A percentile compares a stretch with the other conserved stretches of the same genome.
phyloP scores from a whole-genome alignment of 2,797 vertebrate species.

The Myotis daubentonii region DNA sequence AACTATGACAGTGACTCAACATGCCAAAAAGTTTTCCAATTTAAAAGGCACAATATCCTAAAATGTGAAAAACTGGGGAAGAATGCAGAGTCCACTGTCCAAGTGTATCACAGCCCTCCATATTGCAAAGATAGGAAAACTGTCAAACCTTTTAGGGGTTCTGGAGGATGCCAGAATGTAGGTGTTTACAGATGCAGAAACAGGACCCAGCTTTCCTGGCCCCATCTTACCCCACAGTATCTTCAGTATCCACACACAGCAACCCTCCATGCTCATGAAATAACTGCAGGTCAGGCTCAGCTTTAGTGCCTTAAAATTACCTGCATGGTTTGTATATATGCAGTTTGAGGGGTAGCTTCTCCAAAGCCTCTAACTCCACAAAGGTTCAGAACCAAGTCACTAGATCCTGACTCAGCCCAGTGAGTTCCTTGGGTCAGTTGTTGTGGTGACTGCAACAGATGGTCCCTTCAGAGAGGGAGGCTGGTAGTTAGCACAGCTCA shows the following conservation, averaged over 20 bases:
- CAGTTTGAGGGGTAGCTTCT: background rate
- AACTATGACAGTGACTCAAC: background rate
- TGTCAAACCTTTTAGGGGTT: background rate
- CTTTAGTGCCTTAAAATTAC: background rate
- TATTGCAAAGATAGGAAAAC: background rate
- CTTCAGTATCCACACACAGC: too few species aligned
- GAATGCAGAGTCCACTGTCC: background rate
- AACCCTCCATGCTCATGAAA: background rate
- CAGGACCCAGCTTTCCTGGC: background rate
- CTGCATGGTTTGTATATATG: background rate
- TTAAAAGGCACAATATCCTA: slow-evolving; percentile 35
- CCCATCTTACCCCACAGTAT: background rate
- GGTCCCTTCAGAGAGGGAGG: slow-evolving; percentile 4
- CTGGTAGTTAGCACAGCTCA: background rate
- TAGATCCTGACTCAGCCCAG: background rate
- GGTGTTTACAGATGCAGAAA: background rate
- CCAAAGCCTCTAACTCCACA: background rate
- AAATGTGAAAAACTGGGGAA: background rate
- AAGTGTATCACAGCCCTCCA: background rate
- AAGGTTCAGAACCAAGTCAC: background rate
- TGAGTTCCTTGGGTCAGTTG: background rate
- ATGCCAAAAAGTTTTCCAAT: background rate
- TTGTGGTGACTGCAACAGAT: background rate
- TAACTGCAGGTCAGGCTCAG: background rate
- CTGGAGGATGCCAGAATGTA: background rate